phyloP scores from a whole-genome alignment of 1,140 invertebrate species.

The Anastatus disparis region DNA sequence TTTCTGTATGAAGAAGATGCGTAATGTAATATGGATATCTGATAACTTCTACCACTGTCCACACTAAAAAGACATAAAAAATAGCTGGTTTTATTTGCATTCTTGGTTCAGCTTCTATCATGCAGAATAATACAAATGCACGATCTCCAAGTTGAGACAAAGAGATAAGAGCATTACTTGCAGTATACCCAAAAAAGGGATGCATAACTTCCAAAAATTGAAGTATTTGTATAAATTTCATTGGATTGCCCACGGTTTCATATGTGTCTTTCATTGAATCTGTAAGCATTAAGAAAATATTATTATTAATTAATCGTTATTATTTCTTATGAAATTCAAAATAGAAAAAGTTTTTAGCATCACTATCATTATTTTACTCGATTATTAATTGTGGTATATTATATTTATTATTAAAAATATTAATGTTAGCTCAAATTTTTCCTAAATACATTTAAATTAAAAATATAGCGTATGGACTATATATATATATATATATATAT shows the following conservation, averaged over 20 bases:
- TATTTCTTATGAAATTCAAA: no score
- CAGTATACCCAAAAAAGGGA: constrained; percentile 89
- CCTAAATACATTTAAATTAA: no score
- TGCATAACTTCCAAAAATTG: constrained; percentile 91
- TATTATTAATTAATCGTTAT: background rate
- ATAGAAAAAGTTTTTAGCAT: no score
- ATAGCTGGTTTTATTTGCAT: constrained; percentile 89
- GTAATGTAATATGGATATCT: constrained; percentile 93
- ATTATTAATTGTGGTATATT: no score
- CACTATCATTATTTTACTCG: no score
- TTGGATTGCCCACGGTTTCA: constrained; percentile 78
- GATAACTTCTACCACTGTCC: constrained; percentile 83
- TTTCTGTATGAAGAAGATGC: constrained; percentile 79
- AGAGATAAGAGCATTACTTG: constrained; percentile 73
- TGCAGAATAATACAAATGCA: constrained; percentile 82
- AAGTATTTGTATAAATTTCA: constrained; percentile 85
- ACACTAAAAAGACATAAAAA: constrained; percentile 87
- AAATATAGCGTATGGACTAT: no score
- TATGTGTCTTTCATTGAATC: constrained; percentile 81
- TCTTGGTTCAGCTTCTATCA: constrained; percentile 85
- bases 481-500: no score
- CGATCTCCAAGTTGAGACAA: constrained; percentile 81
- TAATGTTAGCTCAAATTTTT: no score
- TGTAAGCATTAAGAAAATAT: constrained; percentile 55
- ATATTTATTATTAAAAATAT: no score